A percentile compares a stretch with the other conserved stretches of the same genome.
Conservation (phyloP, 2,113 vertebrate genomes). For the Thamnaconus septentrionalis region DNA sequence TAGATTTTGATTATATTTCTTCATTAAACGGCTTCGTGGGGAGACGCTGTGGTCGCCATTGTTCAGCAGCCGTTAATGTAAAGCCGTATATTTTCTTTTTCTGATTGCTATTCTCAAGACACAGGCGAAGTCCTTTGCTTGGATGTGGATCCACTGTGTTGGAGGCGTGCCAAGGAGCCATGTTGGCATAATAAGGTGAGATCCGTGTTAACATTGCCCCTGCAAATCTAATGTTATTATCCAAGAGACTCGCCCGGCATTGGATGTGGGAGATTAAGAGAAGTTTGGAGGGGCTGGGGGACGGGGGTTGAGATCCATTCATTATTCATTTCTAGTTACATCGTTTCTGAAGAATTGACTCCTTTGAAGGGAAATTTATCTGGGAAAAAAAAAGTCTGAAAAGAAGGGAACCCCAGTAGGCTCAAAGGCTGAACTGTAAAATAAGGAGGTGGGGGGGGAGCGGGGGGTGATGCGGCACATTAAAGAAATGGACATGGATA, state of each 20-base stretch:
- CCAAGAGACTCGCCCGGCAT: too few relatives aligned
- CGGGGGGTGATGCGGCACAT: conserved; percentile 20
- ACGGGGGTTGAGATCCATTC: too few relatives aligned
- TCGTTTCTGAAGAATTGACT: too few relatives aligned
- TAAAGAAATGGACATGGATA: conserved; percentile 11
- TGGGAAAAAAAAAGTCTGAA: neutral
- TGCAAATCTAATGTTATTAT: conserved; percentile 2
- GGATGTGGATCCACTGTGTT: conserved; percentile 14
- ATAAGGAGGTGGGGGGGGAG: too few relatives aligned
- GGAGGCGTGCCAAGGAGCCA: neutral
- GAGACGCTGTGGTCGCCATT: conserved; percentile 2
- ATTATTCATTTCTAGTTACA: too few relatives aligned
- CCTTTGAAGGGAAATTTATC: too few relatives aligned
- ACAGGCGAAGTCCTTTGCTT: neutral
- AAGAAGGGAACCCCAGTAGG: too few relatives aligned
- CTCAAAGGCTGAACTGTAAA: too few relatives aligned
- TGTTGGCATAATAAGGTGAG: neutral
- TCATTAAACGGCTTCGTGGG: conserved; percentile 40
- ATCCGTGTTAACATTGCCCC: conserved; percentile 13
- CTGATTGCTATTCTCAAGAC: too few relatives aligned
- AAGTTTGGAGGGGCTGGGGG: too few relatives aligned
- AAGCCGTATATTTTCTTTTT: too few relatives aligned
- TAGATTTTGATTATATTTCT: conserved; percentile 43
- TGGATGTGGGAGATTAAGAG: too few relatives aligned
- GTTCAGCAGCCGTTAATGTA: neutral